Evolutionary conservation across 2,113 vertebrate species (phyloP).

Genomic region (Phocoena sinus): DNA sequence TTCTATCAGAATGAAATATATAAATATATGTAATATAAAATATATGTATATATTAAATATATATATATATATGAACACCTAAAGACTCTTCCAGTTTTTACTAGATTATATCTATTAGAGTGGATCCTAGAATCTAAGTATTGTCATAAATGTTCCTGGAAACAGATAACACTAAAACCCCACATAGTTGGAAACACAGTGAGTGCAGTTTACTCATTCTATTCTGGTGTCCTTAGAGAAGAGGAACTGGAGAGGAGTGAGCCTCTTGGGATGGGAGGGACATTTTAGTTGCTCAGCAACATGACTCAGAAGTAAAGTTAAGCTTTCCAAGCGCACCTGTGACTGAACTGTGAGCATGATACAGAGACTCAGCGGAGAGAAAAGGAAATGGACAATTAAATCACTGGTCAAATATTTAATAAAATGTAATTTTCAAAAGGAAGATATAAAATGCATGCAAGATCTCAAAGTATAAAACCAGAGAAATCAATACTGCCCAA

Average conservation of each 20-base stretch:
- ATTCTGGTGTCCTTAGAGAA: background rate
- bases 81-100: background rate
- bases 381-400: background rate
- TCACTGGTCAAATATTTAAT: background rate
- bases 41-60: background rate
- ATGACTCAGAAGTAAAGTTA: constrained; percentile 15
- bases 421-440: background rate
- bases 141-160: background rate
- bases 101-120: background rate
- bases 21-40: background rate
- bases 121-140: background rate
- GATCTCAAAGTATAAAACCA: background rate
- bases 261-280: background rate
- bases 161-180: background rate
- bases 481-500: background rate
- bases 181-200: background rate
- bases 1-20: background rate
- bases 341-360: background rate
- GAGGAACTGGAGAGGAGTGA: background rate
- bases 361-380: background rate
- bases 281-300: background rate
- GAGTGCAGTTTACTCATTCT: background rate
- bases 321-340: background rate
- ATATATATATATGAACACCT: background rate
- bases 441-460: background rate